Base-by-base conservation (phyloP, 2,888 invertebrate species). In the Phanerotoma sp. region DNA sequence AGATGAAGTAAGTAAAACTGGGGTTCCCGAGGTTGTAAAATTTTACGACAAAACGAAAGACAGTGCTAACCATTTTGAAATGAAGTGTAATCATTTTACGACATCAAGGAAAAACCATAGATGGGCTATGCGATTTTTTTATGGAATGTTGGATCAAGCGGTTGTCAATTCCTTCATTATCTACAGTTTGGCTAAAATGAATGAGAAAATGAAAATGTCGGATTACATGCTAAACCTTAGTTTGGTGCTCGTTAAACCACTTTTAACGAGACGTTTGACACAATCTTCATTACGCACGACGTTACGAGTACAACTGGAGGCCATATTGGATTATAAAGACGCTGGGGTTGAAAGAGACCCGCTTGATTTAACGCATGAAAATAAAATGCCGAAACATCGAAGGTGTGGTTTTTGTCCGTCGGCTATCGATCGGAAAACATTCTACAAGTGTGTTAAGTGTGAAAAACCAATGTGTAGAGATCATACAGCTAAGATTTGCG, bases 31-130 rank as follows among this genome's bases (percentile, higher is more conserved):
- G 41, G 60, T 61, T n/a, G 53, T 62, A 16, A 18, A 52, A 9
- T 54, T 46, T 20, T 63, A 62, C 51, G 62, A 64, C 38, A 25
- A 40, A 20, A 63, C 58, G 16, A 63, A 62, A 48, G 55, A 55
- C 21, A 58, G 59, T 20, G 58, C 58, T 16, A 63, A 63, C 21
- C 49, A 51, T 9, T 62, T 66, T 46, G 61, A 66, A 41, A 56
- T 63, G 44, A 32, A 57, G 41, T 58, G 58, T 41, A 42, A 55
- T 33, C 38, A 25, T 7, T 65, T 55, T 51, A 49, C 60, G 30
- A 50, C 47, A 30, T n/a, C 51, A 7, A 38, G 57, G 13, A 53
- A 35, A 45, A 58, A 60, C 13, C 48, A 44, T 15, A 44, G 62
- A 49, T 64, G 65, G 62, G 57, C 59, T 11, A 21, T 62, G 33